Conservation (phyloP, 2,888 invertebrate species). For the Dasypolia templi region DNA sequence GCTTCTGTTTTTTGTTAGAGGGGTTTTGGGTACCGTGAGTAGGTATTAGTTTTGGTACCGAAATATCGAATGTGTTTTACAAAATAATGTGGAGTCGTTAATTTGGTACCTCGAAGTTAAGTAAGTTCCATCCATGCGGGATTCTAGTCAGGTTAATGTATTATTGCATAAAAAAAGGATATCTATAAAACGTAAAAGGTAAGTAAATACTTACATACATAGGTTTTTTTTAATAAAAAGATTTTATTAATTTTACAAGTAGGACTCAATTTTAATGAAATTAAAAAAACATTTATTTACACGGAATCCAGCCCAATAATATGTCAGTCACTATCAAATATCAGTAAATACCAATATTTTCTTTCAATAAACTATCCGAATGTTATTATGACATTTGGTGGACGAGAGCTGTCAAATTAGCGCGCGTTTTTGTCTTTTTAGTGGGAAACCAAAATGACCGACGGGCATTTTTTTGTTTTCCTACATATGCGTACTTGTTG, state of each 20-base stretch:
- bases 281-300: not conserved
- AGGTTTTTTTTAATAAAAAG: no score
- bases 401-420: conserved; percentile 76
- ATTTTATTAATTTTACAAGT: not conserved
- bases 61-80: no score
- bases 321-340: conserved; percentile 1
- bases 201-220: not conserved
- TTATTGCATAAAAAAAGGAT: no score
- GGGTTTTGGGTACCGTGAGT: conserved; percentile 38
- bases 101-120: not conserved
- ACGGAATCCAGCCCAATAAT: conserved; percentile 32
- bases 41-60: not conserved
- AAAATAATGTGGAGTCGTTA: no score
- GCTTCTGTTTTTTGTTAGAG: conserved; percentile 54
- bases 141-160: no score
- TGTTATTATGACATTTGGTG: conserved; percentile 77
- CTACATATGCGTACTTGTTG: no score
- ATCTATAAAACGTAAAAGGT: no score
- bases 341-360: conserved; percentile 16
- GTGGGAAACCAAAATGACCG: conserved; percentile 48
- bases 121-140: no score
- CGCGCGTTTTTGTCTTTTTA: conserved; percentile 64
- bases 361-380: conserved; percentile 36
- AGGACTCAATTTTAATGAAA: not conserved
- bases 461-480: not conserved